phyloP scores from a whole-genome alignment of 2,113 vertebrate genomes.

The Pelecanoides urinatrix region DNA sequence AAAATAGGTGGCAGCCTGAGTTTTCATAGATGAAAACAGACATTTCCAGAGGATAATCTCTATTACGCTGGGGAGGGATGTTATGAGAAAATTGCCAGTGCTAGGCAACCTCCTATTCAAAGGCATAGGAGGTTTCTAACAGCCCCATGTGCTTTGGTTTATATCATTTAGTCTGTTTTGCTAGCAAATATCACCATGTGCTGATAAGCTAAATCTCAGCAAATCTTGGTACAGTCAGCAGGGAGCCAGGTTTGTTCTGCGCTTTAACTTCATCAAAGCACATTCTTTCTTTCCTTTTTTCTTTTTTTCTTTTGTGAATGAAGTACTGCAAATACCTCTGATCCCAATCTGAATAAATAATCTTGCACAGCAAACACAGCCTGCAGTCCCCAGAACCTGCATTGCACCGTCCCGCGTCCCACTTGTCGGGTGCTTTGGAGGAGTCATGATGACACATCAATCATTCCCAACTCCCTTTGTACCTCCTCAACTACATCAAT shows the following conservation, averaged over 20 bases:
- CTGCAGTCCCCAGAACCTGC: neutral
- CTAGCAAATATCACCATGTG: conserved; percentile 27
- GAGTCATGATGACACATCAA: neutral
- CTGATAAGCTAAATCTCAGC: conserved; percentile 49
- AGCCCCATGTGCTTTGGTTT: conserved; percentile 36
- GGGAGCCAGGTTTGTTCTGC: conserved; percentile 9
- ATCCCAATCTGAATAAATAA: conserved; percentile 12
- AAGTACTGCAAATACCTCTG: conserved; percentile 28
- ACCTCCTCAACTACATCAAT: neutral
- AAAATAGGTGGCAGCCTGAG: neutral
- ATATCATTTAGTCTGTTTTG: conserved; percentile 18
- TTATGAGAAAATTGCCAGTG: neutral
- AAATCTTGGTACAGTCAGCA: neutral
- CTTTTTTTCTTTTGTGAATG: neutral
- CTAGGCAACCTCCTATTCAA: neutral
- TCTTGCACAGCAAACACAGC: neutral
- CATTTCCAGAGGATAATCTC: neutral
- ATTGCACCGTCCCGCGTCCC: neutral
- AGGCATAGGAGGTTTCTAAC: neutral
- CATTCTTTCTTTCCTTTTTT: neutral
- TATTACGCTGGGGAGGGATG: neutral
- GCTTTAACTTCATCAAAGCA: conserved; percentile 35
- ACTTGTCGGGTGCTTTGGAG: neutral
- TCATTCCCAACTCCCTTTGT: neutral
- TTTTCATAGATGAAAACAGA: neutral